phyloP scores from a whole-genome alignment of 2,888 invertebrate genomes.

The Cremastobaeus sp. region DNA sequence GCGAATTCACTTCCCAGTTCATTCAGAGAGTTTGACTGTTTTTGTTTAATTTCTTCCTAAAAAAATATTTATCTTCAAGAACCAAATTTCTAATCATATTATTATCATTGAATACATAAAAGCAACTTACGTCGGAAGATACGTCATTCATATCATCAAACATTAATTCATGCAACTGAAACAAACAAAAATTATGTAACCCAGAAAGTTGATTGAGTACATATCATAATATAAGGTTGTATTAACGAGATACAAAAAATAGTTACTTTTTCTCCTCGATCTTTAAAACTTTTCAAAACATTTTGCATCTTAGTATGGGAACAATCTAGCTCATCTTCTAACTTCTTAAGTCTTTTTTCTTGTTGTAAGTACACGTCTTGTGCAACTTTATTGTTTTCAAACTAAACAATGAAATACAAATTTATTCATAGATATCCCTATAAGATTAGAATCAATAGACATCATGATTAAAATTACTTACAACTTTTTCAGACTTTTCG shows the following conservation, averaged over 20 bases:
- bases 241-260: neutral
- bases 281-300: slow-evolving; percentile 68
- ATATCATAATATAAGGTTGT: slow-evolving; percentile 15
- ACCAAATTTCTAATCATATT: no score
- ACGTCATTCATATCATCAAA: slow-evolving; percentile 29
- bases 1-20: no score
- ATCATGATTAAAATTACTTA: slow-evolving; percentile 62
- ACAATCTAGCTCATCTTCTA: slow-evolving; percentile 72
- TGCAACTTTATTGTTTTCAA: slow-evolving; percentile 67
- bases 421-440: no score
- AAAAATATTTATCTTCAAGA: no score
- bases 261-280: slow-evolving; percentile 65
- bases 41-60: no score
- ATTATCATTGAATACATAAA: slow-evolving; percentile 14
- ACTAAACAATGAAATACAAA: slow-evolving; percentile 60
- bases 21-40: no score
- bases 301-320: slow-evolving; percentile 74
- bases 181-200: slow-evolving; percentile 1
- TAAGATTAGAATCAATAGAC: no score
- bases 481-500: slow-evolving; percentile 68
- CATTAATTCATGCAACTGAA: slow-evolving; percentile 44
- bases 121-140: slow-evolving; percentile 30
- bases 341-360: slow-evolving; percentile 67
- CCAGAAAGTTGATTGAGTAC: neutral
- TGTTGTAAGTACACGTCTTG: slow-evolving; percentile 67